Conservation (phyloP, 2,888 invertebrate genomes). For the Leptogaster cylindrica region DNA sequence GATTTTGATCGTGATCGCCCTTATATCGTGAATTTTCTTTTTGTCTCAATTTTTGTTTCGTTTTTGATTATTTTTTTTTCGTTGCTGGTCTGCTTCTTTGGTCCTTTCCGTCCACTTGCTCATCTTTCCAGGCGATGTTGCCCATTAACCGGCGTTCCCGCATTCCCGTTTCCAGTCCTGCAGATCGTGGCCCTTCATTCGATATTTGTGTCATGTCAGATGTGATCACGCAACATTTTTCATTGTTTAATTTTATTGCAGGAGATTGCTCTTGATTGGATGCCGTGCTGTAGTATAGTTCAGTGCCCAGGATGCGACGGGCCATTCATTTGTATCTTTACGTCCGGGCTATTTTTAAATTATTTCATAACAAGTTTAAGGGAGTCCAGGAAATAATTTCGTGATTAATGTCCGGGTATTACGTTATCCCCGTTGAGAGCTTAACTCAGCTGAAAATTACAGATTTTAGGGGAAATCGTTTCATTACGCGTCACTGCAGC, state of each 20-base stretch:
- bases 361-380: slow-evolving; percentile 41
- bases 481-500: slow-evolving; percentile 5
- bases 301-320: background rate
- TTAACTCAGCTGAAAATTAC: background rate
- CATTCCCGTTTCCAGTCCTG: slow-evolving; percentile 1
- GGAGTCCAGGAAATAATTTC: slow-evolving; percentile 30
- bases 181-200: slow-evolving; percentile 29
- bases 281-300: background rate
- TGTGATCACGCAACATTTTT: slow-evolving; percentile 44
- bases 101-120: background rate
- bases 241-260: slow-evolving; percentile 45
- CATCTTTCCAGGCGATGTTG: background rate
- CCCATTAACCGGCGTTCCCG: slow-evolving; percentile 13
- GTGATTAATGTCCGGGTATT: slow-evolving; percentile 38
- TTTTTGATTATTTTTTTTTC: slow-evolving; percentile 8
- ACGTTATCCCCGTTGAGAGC: background rate
- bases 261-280: slow-evolving; percentile 36
- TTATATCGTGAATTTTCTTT: slow-evolving; percentile 42
- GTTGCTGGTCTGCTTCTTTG: background rate
- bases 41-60: slow-evolving; percentile 16
- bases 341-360: slow-evolving; percentile 38
- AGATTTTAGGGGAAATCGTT: slow-evolving; percentile 15
- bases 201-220: slow-evolving; percentile 41
- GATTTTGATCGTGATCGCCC: slow-evolving; percentile 43
- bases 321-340: slow-evolving; percentile 29